Conservation (phyloP, 2,888 invertebrate species). For the Drosophila stalkeri region DNA sequence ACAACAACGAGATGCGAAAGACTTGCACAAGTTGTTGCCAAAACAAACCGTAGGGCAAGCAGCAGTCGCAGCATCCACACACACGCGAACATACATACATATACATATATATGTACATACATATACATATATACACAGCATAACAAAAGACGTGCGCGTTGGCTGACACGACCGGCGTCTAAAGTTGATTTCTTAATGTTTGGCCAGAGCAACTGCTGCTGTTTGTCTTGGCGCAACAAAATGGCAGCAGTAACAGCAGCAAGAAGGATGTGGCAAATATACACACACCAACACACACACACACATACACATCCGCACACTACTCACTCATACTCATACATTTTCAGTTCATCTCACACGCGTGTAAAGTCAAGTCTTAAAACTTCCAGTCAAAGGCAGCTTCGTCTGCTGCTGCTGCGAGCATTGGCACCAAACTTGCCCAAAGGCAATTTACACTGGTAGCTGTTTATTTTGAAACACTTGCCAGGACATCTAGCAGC, state of each 20-base stretch:
- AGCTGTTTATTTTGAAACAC: slow-evolving; percentile 81
- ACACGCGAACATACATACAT: slow-evolving; percentile 29
- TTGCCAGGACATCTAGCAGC: slow-evolving; percentile 66
- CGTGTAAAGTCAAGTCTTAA: slow-evolving; percentile 49
- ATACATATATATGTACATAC: background rate
- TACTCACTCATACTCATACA: slow-evolving; percentile 11
- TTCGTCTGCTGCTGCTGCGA: slow-evolving; percentile 20
- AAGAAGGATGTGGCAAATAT: slow-evolving; percentile 47
- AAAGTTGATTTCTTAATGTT: slow-evolving; percentile 82
- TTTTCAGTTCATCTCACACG: slow-evolving; percentile 30
- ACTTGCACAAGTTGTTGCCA: slow-evolving; percentile 45
- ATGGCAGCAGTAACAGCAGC: slow-evolving; percentile 59
- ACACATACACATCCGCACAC: slow-evolving; percentile 29
- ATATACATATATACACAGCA: background rate
- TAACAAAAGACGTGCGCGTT: slow-evolving; percentile 73
- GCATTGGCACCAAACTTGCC: slow-evolving; percentile 62
- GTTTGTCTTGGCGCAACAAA: slow-evolving; percentile 73
- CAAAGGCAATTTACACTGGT: slow-evolving; percentile 77
- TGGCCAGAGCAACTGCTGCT: slow-evolving; percentile 62
- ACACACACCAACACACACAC: slow-evolving; percentile 28
- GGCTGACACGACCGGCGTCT: slow-evolving; percentile 58
- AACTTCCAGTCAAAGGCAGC: slow-evolving; percentile 57
- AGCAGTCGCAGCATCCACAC: slow-evolving; percentile 24
- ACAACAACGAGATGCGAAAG: slow-evolving; percentile 40
- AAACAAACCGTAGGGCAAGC: slow-evolving; percentile 57